These are phyloP conservation scores for Polypterus senegalus DNA, from an alignment of 2,113 vertebrate genomes.

Conservation along the genomic window DNA sequence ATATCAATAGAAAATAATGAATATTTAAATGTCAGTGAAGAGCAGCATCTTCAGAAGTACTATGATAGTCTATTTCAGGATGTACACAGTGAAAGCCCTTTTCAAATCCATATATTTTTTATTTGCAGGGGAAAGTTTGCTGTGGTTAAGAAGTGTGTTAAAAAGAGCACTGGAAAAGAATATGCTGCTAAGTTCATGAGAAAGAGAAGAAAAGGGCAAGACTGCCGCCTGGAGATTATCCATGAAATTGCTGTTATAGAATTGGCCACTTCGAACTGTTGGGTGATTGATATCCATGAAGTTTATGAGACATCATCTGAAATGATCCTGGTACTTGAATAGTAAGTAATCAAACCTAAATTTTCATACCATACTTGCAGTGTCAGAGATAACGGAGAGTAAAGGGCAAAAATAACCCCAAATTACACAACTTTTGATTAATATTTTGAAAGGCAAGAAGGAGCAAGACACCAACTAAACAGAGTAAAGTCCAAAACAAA, in stretches of 20 bases:
- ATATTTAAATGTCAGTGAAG: background rate
- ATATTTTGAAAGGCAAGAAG: too few species aligned
- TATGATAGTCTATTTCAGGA: background rate
- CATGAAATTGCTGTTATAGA: conserved; percentile 54
- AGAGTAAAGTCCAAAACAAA: too few species aligned
- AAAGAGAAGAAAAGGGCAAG: conserved; percentile 55
- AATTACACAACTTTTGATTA: too few species aligned
- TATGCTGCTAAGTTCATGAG: conserved; percentile 60
- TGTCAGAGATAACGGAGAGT: background rate
- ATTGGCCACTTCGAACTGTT: conserved; percentile 34
- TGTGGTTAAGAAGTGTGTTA: conserved; percentile 54
- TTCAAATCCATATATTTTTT: background rate
- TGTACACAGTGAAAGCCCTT: background rate
- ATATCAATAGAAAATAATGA: too few species aligned
- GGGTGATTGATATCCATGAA: conserved; percentile 47
- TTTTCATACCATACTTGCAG: background rate
- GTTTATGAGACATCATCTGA: conserved; percentile 53
- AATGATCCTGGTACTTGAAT: conserved; percentile 60
- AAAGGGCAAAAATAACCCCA: too few species aligned
- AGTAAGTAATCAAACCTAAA: conserved; percentile 31
- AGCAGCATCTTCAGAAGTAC: background rate
- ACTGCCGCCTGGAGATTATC: conserved; percentile 51
- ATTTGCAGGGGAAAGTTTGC: conserved; percentile 51
- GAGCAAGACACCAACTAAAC: too few species aligned
- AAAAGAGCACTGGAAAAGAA: conserved; percentile 42